Base-by-base conservation (phyloP, 2,888 invertebrate species). In the Ceraclea dissimilis region DNA sequence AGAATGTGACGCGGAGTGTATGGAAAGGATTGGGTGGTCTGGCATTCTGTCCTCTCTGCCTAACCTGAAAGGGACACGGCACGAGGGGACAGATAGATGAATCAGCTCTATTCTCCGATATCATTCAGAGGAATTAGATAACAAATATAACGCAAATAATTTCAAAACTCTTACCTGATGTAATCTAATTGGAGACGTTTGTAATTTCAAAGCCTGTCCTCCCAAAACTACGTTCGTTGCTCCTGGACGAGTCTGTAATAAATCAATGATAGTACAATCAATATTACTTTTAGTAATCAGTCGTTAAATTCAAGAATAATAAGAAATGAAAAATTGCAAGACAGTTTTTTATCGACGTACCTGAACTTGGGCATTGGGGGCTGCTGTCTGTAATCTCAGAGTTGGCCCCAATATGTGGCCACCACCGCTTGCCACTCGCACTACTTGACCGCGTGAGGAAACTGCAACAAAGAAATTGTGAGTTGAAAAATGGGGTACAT, bases 371-470 rank as follows among this genome's bases (percentile, higher is more conserved):
- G 48, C 44, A 17, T 52, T 26, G 22, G 53, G 54, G 21, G 55
- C 44, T 1, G 61, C 52, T 4, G 61, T 53, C 49, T 61, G 61
- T 20, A 61, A 43, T 2, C 61, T 52, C 18, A 61, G 47, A 6
- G 58, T 52, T 4, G 59, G 56, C 4, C 59, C 59, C 17, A 63
- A 46, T 21, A 62, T 39, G 16, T 56, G 54, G 8, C 60, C 61
- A 52, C 59, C 59, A 2, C 58, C 56, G 19, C 59, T 53, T 2
- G 61, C 59, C 13, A 61, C 61, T 19, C 61, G 21, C 0, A 61
- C 61, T 33, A 61, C 59, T 56, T 60, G 58, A 13, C 61, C 61
- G 19, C 61, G 56, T 50, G 48, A 55, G 8, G 50, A 52, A 16
- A 58, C 54, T 54, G 43, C n/a, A 54, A 54, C 10, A 50, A 26